Evolutionary conservation across 1,140 invertebrate genomes (phyloP).

Genomic region (Melanaphis sacchari): DNA sequence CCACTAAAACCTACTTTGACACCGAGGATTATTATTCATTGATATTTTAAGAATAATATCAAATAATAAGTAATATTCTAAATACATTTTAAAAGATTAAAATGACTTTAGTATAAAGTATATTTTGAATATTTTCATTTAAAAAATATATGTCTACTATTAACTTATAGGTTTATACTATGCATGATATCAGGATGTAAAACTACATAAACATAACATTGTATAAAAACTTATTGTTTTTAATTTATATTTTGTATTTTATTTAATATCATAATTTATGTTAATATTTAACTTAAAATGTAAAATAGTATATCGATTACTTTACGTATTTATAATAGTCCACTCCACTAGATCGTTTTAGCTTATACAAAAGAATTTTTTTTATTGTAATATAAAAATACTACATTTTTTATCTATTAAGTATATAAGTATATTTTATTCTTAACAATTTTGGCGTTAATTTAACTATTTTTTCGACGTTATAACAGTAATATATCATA

Average conservation of each 20-base stretch:
- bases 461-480: background rate
- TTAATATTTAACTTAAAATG: too few relatives aligned
- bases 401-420: background rate
- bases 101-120: background rate
- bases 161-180: background rate
- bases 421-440: background rate
- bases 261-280: too few relatives aligned
- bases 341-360: too few relatives aligned
- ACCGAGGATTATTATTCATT: background rate
- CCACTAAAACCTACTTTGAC: constrained; percentile 31
- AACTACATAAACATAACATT: background rate
- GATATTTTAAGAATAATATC: constrained; percentile 21
- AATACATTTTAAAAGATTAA: background rate
- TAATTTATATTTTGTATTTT: too few relatives aligned
- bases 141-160: background rate
- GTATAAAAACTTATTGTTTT: background rate
- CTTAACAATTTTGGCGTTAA: background rate
- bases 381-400: background rate
- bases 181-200: background rate
- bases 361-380: background rate
- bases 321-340: too few relatives aligned
- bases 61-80: background rate
- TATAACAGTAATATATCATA: background rate
- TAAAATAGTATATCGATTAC: too few relatives aligned
- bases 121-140: background rate